Conservation (phyloP, 64 coral and sea anemone species). For the Trachythela sp. region DNA sequence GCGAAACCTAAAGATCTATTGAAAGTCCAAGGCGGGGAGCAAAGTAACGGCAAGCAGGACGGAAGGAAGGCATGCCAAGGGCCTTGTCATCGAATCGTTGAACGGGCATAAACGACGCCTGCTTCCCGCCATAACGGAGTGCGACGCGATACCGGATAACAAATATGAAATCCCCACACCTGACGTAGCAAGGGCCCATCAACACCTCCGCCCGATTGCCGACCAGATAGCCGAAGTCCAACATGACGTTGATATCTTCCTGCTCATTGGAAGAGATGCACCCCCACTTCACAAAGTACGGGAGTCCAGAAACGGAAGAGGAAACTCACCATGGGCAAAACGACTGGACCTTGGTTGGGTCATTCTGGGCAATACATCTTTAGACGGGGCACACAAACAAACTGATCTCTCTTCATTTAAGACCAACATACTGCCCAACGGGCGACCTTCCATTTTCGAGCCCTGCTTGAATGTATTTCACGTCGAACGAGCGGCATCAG, state of each 20-base stretch:
- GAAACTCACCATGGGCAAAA: not conserved
- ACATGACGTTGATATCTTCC: not conserved
- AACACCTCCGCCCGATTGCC: not conserved
- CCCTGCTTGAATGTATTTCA: not conserved
- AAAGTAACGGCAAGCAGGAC: no score
- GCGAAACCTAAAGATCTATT: not conserved
- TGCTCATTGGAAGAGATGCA: not conserved
- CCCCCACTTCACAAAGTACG: not conserved
- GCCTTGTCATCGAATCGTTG: constrained; percentile 38
- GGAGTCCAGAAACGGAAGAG: not conserved
- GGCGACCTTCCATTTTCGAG: not conserved
- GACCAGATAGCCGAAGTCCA: not conserved
- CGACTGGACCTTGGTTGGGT: not conserved
- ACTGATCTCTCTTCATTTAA: not conserved
- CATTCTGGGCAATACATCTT: not conserved
- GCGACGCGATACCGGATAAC: not conserved
- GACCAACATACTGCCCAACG: not conserved
- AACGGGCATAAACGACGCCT: not conserved
- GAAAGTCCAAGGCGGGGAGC: not conserved
- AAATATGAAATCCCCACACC: not conserved
- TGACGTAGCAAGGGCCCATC: not conserved
- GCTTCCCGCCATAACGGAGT: not conserved
- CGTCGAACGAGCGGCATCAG: not conserved
- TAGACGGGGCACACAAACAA: not conserved
- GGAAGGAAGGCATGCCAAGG: not conserved